Evolutionary conservation across 2,113 vertebrate genomes (phyloP).

Genomic region (Oxyruncus cristatus): DNA sequence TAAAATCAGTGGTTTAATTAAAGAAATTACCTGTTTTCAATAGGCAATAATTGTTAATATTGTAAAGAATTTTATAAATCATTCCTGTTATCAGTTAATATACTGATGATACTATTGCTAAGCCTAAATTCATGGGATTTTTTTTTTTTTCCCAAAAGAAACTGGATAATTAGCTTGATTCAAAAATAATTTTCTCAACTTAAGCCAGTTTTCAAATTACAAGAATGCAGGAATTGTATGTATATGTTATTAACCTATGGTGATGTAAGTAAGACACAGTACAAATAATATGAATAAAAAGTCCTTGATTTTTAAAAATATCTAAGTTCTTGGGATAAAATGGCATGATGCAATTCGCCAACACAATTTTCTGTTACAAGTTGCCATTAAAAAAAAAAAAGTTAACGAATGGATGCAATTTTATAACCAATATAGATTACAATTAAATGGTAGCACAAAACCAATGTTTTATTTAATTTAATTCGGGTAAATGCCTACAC

Average conservation of each 20-base stretch:
- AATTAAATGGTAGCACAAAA: neutral
- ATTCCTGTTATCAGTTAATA: neutral
- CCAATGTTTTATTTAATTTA: neutral
- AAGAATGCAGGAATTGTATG: neutral
- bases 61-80: rapidly evolving
- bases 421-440: neutral
- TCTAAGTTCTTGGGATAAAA: neutral
- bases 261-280: neutral
- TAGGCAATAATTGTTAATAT: neutral
- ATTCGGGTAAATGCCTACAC: neutral
- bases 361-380: neutral
- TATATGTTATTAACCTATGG: neutral
- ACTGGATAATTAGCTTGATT: neutral
- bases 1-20: neutral
- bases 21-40: neutral
- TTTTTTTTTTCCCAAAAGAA: neutral
- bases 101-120: neutral
- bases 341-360: neutral
- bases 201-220: neutral
- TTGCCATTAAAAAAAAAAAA: neutral
- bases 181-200: neutral
- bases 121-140: neutral
- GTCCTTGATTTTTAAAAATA: neutral
- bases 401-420: neutral
- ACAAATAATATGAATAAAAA: neutral